Evolutionary conservation across 2,888 invertebrate genomes (phyloP).

Genomic region (Seira musarum): DNA sequence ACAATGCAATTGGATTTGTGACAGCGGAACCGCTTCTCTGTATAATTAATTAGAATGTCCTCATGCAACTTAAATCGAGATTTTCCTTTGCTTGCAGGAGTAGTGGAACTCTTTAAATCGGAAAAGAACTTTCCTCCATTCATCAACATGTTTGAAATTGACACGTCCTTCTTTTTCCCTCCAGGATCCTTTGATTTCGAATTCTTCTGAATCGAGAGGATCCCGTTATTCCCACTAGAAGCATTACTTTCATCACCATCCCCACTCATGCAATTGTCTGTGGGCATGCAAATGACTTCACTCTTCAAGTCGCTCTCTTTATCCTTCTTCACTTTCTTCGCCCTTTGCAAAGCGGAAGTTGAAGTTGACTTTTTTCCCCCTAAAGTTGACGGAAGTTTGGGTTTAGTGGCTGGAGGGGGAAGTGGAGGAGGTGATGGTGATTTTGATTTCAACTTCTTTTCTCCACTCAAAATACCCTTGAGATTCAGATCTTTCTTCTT

Average conservation of each 20-base stretch:
- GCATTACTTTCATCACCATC: background rate
- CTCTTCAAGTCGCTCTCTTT: background rate
- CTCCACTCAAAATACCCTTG: background rate
- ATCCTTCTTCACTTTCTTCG: background rate
- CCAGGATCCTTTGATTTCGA: background rate
- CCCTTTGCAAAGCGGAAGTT: background rate
- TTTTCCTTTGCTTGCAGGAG: background rate
- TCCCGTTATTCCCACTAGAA: background rate
- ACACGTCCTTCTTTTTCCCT: background rate
- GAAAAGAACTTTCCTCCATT: background rate
- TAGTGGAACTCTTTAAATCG: background rate
- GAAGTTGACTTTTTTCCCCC: background rate
- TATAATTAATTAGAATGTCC: background rate
- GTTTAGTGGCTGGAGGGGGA: background rate
- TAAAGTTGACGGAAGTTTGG: background rate
- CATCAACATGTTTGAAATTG: background rate
- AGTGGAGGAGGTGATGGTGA: too few relatives aligned
- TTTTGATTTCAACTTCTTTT: background rate
- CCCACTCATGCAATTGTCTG: background rate
- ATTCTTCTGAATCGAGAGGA: background rate
- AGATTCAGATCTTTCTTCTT: background rate
- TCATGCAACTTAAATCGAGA: background rate
- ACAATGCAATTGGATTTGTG: conserved; percentile 19
- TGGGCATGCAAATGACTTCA: background rate
- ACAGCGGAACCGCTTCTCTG: conserved; percentile 24